These are phyloP conservation scores for Callipepla squamata DNA, from an alignment of 2,113 vertebrate genomes.

Conservation along the genomic window DNA sequence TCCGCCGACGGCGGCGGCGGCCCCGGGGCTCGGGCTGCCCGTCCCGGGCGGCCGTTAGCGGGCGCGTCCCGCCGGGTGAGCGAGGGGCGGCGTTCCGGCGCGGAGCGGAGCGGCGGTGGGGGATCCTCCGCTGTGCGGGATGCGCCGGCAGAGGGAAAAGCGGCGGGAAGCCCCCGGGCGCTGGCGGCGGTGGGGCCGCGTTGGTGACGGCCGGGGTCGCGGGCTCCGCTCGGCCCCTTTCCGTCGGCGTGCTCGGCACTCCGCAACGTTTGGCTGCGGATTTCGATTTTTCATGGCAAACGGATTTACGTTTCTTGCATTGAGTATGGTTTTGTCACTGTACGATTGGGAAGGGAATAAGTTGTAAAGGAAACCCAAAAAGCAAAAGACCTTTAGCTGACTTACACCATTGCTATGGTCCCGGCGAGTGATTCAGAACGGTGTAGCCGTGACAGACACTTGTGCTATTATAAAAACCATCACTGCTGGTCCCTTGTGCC, in stretches of 20 bases:
- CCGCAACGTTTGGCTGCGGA: too few relatives aligned
- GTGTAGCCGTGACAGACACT: background rate
- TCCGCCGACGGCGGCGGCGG: background rate
- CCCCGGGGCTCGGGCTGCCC: too few relatives aligned
- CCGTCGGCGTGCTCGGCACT: too few relatives aligned
- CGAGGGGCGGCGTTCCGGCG: background rate
- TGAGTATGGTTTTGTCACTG: background rate
- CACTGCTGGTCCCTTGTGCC: rapidly evolving
- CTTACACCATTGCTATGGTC: rapidly evolving
- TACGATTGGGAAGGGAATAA: background rate
- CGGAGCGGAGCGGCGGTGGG: too few relatives aligned
- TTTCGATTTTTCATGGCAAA: background rate
- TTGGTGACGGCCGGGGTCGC: too few relatives aligned
- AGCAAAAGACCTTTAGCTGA: background rate
- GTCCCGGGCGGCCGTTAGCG: too few relatives aligned
- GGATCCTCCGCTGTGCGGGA: too few relatives aligned
- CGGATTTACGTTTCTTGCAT: background rate
- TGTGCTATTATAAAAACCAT: rapidly evolving
- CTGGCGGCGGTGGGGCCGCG: too few relatives aligned
- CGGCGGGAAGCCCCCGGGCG: too few relatives aligned
- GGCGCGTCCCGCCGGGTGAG: too few relatives aligned
- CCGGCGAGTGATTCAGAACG: rapidly evolving
- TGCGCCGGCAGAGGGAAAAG: too few relatives aligned
- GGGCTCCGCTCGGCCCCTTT: too few relatives aligned
- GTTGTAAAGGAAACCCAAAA: background rate